Base-by-base conservation (phyloP, 2,888 invertebrate genomes). In the Agapostemon virescens region DNA sequence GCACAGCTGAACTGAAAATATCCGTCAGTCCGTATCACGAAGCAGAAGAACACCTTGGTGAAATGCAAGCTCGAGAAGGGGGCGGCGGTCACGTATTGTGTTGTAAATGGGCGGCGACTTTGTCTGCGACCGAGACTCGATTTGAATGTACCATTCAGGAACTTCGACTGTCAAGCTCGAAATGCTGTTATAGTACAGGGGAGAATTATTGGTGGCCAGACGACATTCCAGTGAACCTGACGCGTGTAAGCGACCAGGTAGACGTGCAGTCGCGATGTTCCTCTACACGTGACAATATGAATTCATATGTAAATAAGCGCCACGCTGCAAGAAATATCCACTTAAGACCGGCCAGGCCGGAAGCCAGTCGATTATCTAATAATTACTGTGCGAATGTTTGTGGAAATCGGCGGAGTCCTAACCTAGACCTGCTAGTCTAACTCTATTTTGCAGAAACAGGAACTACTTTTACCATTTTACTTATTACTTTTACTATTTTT, bases 81-180 rank as follows among this genome's bases (percentile, higher is more conserved):
- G 69, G 70, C 61, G 67, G 30, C 66, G 66, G 33, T n/a, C 49
- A 61, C 55, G 79, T 69, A 80, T 86, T 86, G 86, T 81, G 72
- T 78, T 81, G 83, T 79, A 81, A 84, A 86, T 84, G 81, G 81
- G 74, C 74, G 68, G 74, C 52, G 85, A 85, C 85, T 80, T 85
- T 79, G 84, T 74, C 73, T 55, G 67, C 69, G 79, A 72, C 77
- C 77, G 78, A 72, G 77, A 78, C 82, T 81, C 81, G 79, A 86
- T 86, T 84, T 75, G 81, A 86, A 84, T 79, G 79, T 83, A 58
- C 83, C 76, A 81, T 86, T 86, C 81, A 84, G 81, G 52, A 83
- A 86, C 81, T 83, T 81, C 67, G 73, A 70, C 79, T 68, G 81
- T 82, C 77, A 71, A 58, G 78, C 78, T 78, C 64, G 26, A 55